Evolutionary conservation across 2,888 invertebrate species (phyloP), one percentile per base, ranked within the genome.

Genomic region (Callinectes sapidus): DNA sequence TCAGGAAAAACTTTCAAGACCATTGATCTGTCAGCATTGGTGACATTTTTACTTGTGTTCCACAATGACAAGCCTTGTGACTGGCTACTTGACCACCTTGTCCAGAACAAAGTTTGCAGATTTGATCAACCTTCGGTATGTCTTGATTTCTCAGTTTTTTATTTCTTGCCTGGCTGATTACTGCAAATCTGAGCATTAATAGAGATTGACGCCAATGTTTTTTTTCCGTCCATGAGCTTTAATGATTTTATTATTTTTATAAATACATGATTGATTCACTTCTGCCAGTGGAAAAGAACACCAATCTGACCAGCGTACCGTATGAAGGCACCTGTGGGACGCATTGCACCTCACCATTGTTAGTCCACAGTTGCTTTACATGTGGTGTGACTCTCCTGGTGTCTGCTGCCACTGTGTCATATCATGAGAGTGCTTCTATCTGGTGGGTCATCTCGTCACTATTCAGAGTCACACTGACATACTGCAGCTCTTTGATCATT

Each of bases 51-150:
- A 94, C 95, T 96, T n/a, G 96, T 96, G 95, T 96, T 96, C 95
- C 95, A 96, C 95, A 95, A 95, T 93, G 96, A 96, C 95, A 96
- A 96, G 95, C 96, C 96, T 1, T 96, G 96, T 35, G 96, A 96
- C 95, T 96, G 96, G 96, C 95, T 96, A 28, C 95, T 96, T 77
- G 96, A 96, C 94, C 96, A 96, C 94, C 95, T 96, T 81, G 95
- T 96, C 61, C 95, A 95, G 94, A 96, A 96, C 14, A 96, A 96
- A 95, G 96, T 96, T 48, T 96, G 96, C 95, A 96, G 96, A 91
- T 96, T 96, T 87, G 96, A 96, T 94, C 96, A 96, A 95, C 95
- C 95, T 94, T 93, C 92, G 95, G 95, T 95, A 94, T 66, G 94
- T 93, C 61, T 87, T n/a, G 32, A 54, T 54, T 85, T n/a, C 3